Evolutionary conservation across 1,140 invertebrate genomes (phyloP).

Genomic region (Oedothorax gibbosus): DNA sequence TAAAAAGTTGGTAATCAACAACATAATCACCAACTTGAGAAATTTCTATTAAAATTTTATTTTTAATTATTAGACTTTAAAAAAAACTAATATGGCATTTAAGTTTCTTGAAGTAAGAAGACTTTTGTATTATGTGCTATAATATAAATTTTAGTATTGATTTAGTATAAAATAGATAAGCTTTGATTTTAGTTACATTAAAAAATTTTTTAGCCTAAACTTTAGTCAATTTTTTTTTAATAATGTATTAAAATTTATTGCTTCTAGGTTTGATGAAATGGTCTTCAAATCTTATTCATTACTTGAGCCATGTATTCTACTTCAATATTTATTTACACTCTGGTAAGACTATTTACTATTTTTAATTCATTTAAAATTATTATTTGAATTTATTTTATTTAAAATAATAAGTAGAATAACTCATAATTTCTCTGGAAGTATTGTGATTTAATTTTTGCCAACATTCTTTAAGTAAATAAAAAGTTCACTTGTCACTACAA

Average conservation of each 20-base stretch:
- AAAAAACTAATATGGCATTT: too few species aligned
- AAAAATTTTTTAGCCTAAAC: not conserved
- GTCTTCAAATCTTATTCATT: conserved; percentile 13
- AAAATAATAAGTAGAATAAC: not conserved
- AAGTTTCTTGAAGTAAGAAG: too few species aligned
- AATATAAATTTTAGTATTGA: too few species aligned
- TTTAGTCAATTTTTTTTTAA: not conserved
- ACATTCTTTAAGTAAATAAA: too few species aligned
- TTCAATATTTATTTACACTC: conserved; percentile 27
- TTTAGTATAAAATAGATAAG: not conserved
- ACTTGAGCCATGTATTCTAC: not conserved
- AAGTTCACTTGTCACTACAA: too few species aligned
- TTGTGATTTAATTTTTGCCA: too few species aligned
- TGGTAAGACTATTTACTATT: conserved; percentile 24
- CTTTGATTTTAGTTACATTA: not conserved
- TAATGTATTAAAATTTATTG: not conserved
- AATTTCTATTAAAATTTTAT: too few species aligned
- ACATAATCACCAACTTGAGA: too few species aligned
- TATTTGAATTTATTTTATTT: not conserved
- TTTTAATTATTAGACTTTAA: too few species aligned
- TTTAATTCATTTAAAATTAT: not conserved
- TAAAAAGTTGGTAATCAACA: too few species aligned
- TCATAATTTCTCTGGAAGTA: too few species aligned
- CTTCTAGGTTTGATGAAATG: conserved; percentile 45
- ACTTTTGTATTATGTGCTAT: too few species aligned